Conservation (phyloP, 2,113 vertebrate genomes). For the Coryphaenoides rupestris region DNA sequence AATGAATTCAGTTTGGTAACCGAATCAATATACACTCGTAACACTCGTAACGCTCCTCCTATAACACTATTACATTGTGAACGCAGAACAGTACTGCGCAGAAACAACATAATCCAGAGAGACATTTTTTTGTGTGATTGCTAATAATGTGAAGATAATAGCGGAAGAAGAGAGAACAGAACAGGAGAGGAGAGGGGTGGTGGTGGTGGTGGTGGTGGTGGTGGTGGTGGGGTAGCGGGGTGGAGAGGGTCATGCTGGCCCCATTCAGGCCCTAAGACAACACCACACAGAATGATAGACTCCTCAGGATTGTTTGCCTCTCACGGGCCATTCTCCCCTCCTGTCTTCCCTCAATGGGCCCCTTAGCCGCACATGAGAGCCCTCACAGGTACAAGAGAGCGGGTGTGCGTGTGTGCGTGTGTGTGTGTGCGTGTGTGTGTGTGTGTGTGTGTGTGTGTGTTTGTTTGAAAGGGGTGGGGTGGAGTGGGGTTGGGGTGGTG, state of each 20-base stretch:
- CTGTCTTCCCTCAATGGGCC: slow-evolving; percentile 85
- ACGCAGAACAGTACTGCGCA: too few species aligned
- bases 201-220: background rate
- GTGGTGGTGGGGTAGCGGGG: slow-evolving; percentile 25
- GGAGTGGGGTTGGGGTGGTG: slow-evolving; percentile 44
- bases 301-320: slow-evolving; percentile 93
- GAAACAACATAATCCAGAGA: slow-evolving; percentile 55
- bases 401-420: background rate
- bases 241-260: slow-evolving; percentile 87
- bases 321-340: slow-evolving; percentile 81
- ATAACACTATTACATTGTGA: background rate
- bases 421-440: slow-evolving; percentile 2
- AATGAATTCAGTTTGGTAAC: too few species aligned
- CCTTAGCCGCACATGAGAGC: slow-evolving; percentile 91
- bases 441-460: slow-evolving; percentile 30
- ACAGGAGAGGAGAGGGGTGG: slow-evolving; percentile 5
- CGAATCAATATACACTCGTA: too few species aligned
- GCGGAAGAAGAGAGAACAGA: slow-evolving; percentile 12
- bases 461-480: slow-evolving; percentile 34
- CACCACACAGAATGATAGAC: slow-evolving; percentile 98
- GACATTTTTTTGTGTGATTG: slow-evolving; percentile 77
- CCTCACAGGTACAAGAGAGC: slow-evolving; percentile 55
- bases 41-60: too few species aligned
- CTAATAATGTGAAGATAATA: slow-evolving; percentile 15
- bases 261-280: slow-evolving; percentile 97